Conservation (phyloP, 2,888 invertebrate genomes). For the Atethmia centrago region DNA sequence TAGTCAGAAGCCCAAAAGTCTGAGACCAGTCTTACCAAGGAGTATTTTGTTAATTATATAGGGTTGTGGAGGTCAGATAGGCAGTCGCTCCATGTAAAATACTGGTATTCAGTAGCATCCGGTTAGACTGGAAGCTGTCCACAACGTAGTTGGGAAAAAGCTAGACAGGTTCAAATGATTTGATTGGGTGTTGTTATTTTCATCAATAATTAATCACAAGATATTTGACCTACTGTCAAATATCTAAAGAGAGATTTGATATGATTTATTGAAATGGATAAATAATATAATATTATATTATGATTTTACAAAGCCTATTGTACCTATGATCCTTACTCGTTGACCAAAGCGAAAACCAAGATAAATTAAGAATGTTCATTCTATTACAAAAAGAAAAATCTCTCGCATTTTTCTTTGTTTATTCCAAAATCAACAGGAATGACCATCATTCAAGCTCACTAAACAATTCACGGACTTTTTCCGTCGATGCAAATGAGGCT, state of each 20-base stretch:
- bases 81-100: no score
- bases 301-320: neutral
- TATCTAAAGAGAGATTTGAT: no score
- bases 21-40: no score
- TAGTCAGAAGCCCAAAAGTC: no score
- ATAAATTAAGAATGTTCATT: slow-evolving; percentile 14
- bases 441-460: slow-evolving; percentile 29
- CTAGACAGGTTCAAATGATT: no score
- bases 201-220: neutral
- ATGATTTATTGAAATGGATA: no score
- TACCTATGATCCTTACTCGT: neutral
- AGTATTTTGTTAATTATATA: no score
- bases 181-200: neutral
- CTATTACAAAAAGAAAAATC: slow-evolving; percentile 6
- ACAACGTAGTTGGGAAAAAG: no score
- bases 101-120: no score
- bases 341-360: neutral
- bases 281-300: neutral
- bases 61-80: no score
- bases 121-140: no score
- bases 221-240: neutral
- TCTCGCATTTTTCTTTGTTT: slow-evolving; percentile 13
- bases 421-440: slow-evolving; percentile 31
- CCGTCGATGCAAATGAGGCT: slow-evolving; percentile 50
- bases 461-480: slow-evolving; percentile 47